Conservation (phyloP, 2,888 invertebrate species). For the Drosophila demipolita region DNA sequence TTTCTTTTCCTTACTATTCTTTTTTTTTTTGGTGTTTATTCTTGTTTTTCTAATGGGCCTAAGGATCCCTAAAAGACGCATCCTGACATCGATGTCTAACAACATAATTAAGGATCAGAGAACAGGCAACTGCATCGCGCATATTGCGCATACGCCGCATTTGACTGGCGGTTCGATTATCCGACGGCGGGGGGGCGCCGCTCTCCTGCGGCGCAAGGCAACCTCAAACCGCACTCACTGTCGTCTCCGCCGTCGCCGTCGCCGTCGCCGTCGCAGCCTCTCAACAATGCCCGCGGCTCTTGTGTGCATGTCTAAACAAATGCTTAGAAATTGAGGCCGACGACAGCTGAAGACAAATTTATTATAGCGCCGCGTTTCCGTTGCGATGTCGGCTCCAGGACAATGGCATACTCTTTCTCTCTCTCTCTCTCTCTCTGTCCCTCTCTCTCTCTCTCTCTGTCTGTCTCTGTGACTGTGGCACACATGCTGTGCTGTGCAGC, state of each 20-base stretch:
- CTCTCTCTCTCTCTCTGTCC: background rate
- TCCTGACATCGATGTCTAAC: constrained; percentile 59
- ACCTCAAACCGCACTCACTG: constrained; percentile 20
- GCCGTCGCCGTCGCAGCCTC: background rate
- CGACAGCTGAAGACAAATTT: constrained; percentile 75
- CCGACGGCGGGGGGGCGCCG: constrained; percentile 37
- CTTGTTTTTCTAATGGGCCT: constrained; percentile 1
- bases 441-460: background rate
- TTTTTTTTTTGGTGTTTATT: background rate
- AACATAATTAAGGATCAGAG: constrained; percentile 63
- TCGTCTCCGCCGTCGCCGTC: background rate
- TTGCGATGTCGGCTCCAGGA: constrained; percentile 46
- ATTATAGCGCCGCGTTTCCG: constrained; percentile 65
- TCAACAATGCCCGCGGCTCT: constrained; percentile 6
- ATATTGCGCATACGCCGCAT: constrained; percentile 63
- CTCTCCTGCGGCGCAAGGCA: constrained; percentile 49
- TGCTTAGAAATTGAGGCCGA: constrained; percentile 74
- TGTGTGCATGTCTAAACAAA: constrained; percentile 72
- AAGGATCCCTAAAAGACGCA: constrained; percentile 50
- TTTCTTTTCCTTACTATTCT: background rate
- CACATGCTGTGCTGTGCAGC: constrained; percentile 50
- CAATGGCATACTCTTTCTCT: constrained; percentile 34
- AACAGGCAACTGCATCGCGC: background rate
- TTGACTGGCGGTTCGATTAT: constrained; percentile 41
- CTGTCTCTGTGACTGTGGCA: background rate